Evolutionary conservation across 2,888 invertebrate species (phyloP).

Genomic region (Lamellibrachia columna): DNA sequence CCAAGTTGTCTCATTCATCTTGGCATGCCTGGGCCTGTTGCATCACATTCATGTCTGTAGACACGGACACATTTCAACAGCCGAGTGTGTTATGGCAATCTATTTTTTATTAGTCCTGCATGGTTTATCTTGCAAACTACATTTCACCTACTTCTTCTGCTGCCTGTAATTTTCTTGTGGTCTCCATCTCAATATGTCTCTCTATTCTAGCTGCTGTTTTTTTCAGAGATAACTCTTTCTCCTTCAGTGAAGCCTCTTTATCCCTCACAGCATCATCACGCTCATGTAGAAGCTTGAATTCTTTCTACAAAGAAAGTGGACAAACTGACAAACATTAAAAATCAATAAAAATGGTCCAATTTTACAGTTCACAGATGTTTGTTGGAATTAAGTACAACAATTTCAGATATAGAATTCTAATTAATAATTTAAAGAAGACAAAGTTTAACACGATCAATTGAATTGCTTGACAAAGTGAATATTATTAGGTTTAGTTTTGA

Average conservation of each 20-base stretch:
- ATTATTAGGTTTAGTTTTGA: too few species aligned
- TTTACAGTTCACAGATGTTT: too few species aligned
- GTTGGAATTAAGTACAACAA: too few species aligned
- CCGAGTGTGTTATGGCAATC: too few species aligned
- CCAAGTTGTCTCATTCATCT: too few species aligned
- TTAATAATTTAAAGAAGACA: too few species aligned
- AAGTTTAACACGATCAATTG: too few species aligned
- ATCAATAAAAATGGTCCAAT: neutral
- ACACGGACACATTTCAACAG: too few species aligned
- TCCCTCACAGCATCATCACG: constrained; percentile 30
- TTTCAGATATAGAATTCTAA: too few species aligned
- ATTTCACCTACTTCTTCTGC: constrained; percentile 33
- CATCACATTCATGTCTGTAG: too few species aligned
- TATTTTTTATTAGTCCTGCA: neutral
- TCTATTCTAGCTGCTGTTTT: constrained; percentile 22
- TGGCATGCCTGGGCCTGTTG: too few species aligned
- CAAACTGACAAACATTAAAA: neutral
- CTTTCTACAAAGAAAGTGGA: constrained; percentile 27
- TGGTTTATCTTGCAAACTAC: neutral
- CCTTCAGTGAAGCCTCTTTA: constrained; percentile 25
- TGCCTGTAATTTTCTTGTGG: constrained; percentile 23
- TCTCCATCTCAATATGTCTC: constrained; percentile 27
- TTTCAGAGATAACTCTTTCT: neutral
- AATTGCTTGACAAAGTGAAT: too few species aligned
- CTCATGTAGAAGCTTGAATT: constrained; percentile 37